Evolutionary conservation across 2,888 invertebrate species (phyloP), one percentile per base, ranked within the genome.

Genomic region (Argyra leucocephala): DNA sequence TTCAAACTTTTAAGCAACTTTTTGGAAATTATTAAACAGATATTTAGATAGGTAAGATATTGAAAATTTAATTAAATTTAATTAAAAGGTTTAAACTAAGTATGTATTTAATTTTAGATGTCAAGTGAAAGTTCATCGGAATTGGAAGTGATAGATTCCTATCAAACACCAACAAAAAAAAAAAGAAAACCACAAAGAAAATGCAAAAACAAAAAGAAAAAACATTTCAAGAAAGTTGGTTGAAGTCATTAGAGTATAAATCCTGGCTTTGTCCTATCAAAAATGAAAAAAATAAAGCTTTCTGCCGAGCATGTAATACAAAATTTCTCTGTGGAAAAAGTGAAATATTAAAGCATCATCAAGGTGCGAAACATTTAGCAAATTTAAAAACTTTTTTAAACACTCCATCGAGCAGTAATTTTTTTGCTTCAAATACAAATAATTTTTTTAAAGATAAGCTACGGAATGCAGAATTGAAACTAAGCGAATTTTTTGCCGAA

Each of bases 111-210:
- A 37, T 37, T 37, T 57, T 57, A 57, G 57, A 15, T 15, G 57
- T 15, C 18, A n/a, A 57, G 57, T n/a, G 57, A 57, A 57, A 57
- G 57, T n/a, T 57, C 57, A 57, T n/a, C 2, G 6, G 57, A 18
- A 57, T 57, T n/a, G n/a, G 26, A 26, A 26, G 26, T 6, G 7
- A 26, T 26, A 3, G 57, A 57, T 57, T 57, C n/a, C n/a, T n/a
- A 57, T 57, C n/a, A 57, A 57, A 57, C 57, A n/a, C 57, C 57
- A 57, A n/a, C 6, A 57, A 57, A 57, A 57, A 57, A n/a, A 57
- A 57, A 6, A 57, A 57, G 5, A 57, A 15, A n/a, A n/a, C 9
- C 4, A 26, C 26, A 26, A 26, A 26, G 9, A 26, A 26, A 26
- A 26, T 4, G 4, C 5, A 26, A 26, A 6, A 6, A 6, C 9